A percentile compares a stretch with the other conserved stretches of the same genome.
These are phyloP conservation scores for Gryllus bimaculatus DNA, from an alignment of 1,140 invertebrate species.

Conservation along the genomic window DNA sequence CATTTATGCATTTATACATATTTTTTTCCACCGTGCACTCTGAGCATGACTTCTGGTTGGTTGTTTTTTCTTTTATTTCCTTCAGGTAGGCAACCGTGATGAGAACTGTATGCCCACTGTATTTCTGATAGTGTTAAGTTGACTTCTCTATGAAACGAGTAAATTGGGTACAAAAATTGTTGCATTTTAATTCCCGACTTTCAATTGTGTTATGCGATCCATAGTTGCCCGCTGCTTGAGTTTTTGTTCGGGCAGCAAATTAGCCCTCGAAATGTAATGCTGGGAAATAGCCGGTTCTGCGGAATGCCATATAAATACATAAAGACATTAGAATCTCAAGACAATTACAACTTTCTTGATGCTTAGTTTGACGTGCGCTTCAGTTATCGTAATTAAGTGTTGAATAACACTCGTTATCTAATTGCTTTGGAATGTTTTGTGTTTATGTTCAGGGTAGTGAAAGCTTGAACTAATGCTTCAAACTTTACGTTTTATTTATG, in stretches of 20 bases:
- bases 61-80: too few species aligned
- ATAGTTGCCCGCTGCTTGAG: background rate
- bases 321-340: background rate
- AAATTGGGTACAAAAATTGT: background rate
- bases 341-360: background rate
- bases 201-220: background rate
- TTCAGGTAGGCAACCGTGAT: too few species aligned
- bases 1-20: too few species aligned
- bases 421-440: background rate
- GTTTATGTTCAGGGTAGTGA: background rate
- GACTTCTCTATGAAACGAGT: background rate
- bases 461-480: background rate
- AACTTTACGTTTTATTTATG: background rate
- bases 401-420: background rate
- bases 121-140: background rate
- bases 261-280: background rate
- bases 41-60: too few species aligned
- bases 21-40: too few species aligned
- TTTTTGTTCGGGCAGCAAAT: background rate
- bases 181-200: background rate
- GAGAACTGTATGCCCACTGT: too few species aligned
- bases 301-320: background rate
- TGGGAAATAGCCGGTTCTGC: background rate
- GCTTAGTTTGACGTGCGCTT: background rate
- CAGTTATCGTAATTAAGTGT: background rate